Evolutionary conservation across 2,113 vertebrate species (phyloP).

Genomic region (Oryctolagus cuniculus): DNA sequence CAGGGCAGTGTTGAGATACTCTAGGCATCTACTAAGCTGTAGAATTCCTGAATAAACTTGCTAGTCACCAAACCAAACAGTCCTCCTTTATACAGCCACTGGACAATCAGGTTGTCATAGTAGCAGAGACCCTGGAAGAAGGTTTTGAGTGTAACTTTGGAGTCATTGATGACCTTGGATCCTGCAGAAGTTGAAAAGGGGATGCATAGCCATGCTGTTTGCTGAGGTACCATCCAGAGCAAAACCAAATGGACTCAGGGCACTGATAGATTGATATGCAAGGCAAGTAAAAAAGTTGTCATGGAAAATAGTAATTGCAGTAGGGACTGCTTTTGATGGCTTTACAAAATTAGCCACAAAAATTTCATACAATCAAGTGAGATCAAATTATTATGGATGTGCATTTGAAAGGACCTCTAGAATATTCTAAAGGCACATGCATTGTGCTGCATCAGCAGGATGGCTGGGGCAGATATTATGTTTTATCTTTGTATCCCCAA

Average conservation of each 20-base stretch:
- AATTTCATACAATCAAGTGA: conserved; percentile 45
- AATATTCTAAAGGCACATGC: neutral
- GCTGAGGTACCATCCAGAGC: neutral
- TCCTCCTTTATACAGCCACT: neutral
- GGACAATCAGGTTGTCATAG: conserved; percentile 60
- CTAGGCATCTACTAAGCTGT: neutral
- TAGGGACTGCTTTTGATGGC: neutral
- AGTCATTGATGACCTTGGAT: conserved; percentile 63
- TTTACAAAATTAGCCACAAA: conserved; percentile 36
- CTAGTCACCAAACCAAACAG: conserved; percentile 30
- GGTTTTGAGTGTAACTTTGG: conserved; percentile 45
- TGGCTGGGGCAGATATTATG: conserved; percentile 41
- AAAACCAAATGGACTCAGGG: neutral
- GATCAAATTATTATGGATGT: conserved; percentile 9
- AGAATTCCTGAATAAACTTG: conserved; percentile 6
- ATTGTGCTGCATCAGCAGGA: conserved; percentile 56
- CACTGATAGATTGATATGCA: neutral
- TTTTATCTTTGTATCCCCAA: conserved; percentile 67
- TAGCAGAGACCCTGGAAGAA: conserved; percentile 55
- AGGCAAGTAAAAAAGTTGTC: neutral
- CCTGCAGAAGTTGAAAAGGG: neutral
- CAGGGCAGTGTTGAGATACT: neutral
- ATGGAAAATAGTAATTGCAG: conserved; percentile 8
- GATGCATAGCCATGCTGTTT: neutral
- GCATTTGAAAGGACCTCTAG: conserved; percentile 48